Conservation (phyloP, 2,888 invertebrate species). For the Papilio protenor region DNA sequence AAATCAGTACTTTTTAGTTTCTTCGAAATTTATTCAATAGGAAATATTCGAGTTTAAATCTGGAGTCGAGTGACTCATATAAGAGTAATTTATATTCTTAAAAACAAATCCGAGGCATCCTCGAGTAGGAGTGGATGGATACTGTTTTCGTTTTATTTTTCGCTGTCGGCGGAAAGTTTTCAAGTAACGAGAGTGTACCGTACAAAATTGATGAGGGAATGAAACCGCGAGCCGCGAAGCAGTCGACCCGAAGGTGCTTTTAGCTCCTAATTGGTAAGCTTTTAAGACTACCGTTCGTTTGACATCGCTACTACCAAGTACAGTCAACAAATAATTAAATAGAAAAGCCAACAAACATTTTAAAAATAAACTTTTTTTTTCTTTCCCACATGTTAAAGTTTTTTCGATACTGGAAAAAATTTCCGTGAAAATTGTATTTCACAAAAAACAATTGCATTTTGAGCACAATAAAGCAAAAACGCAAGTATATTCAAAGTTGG, state of each 20-base stretch:
- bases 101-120: conserved; percentile 23
- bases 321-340: conserved; percentile 48
- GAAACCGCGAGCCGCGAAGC: conserved; percentile 72
- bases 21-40: no score
- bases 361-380: background rate
- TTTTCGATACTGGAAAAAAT: background rate
- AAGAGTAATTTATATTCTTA: conserved; percentile 7
- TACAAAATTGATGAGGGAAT: conserved; percentile 82
- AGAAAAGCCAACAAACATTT: background rate
- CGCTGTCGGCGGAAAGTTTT: conserved; percentile 52
- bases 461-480: background rate
- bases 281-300: conserved; percentile 83
- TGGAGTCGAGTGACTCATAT: background rate
- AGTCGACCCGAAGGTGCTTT: conserved; percentile 82
- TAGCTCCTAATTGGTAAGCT: conserved; percentile 84
- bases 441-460: background rate
- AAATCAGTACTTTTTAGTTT: background rate
- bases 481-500: background rate
- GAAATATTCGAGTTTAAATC: background rate
- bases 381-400: background rate
- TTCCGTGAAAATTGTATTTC: background rate
- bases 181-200: conserved; percentile 72
- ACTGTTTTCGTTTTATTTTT: conserved; percentile 46
- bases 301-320: conserved; percentile 64
- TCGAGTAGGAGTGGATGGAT: background rate